Percentiles rank a stretch among this genome's conserved stretches.
phyloP scores from a whole-genome alignment of 2,113 vertebrate genomes.

The Rhinichthys klamathensis region DNA sequence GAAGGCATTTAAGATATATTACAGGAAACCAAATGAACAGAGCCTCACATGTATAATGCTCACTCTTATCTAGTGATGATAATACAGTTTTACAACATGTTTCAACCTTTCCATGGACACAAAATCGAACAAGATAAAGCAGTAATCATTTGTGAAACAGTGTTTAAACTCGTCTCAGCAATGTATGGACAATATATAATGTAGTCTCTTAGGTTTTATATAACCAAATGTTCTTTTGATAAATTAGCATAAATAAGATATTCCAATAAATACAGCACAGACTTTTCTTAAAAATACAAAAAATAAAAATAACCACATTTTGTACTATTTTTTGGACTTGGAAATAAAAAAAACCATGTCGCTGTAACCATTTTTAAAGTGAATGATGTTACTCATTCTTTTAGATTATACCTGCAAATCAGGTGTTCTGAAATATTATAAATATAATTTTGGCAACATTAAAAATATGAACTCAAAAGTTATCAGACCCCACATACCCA shows the following conservation, averaged over 20 bases:
- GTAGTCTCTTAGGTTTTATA: conserved; percentile 23
- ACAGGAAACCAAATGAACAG: neutral
- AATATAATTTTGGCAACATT: conserved; percentile 7
- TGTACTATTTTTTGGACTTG: conserved; percentile 13
- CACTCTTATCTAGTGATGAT: conserved; percentile 5
- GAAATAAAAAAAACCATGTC: neutral
- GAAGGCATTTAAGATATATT: conserved; percentile 6
- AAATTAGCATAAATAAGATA: conserved; percentile 45
- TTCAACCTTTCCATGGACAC: neutral
- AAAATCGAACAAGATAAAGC: conserved; percentile 16
- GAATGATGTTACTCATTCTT: neutral
- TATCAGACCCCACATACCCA: neutral
- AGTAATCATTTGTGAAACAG: neutral
- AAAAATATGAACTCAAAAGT: neutral
- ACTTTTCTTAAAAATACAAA: conserved; percentile 23
- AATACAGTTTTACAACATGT: conserved; percentile 23
- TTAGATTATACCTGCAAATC: neutral
- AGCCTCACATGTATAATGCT: neutral
- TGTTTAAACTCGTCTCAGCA: conserved; percentile 25
- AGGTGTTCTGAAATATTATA: neutral
- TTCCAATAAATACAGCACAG: conserved; percentile 35
- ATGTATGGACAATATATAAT: conserved; percentile 32
- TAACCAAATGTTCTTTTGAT: conserved; percentile 29
- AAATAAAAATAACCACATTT: conserved; percentile 34
- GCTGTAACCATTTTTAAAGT: conserved; percentile 23